Evolutionary conservation across 2,797 vertebrate species (phyloP), one percentile per base, ranked within the genome.

Genomic region (Helostoma temminkii): DNA sequence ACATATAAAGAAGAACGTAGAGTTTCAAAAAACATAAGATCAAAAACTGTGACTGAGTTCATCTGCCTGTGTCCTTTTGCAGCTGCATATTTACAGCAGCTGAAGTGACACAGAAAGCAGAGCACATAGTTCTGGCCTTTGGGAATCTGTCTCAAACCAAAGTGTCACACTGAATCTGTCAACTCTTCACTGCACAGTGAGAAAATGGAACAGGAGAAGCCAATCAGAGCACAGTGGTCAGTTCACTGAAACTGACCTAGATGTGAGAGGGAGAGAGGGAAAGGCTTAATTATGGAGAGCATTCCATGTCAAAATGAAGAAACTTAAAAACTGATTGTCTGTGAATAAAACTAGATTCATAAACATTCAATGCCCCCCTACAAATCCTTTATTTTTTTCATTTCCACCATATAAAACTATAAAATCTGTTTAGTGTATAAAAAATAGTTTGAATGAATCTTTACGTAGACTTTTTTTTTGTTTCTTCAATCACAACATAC

Each of bases 91-190:
- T 57, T 67, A 42, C 8, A n/a, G 6, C 72, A 65, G 55, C 28
- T 52, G 26, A 30, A 50, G 68, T 60, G 46, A 42, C 63, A 64
- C 66, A 72, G 52, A 71, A 66, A 70, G 49, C 56, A 12, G 66
- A 80, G 77, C 54, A 71, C 54, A 59, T 52, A 53, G 66, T 37
- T 37, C 30, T 46, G 64, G 74, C 58, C 78, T 65, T 59, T n/a
- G 75, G 79, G 78, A 80, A 79, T 86, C 66, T 71, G 72, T 76
- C 76, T 78, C 57, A 60, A 79, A 80, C 80, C 75, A 64, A 62
- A 61, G 63, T 75, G 88, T 90, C 85, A 80, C 50, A 71, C 24
- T 62, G 66, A 77, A 84, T 91, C 76, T 61, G 82, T 90, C 84
- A 85, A 47, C 59, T 72, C 59, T 49, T 24, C 73, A 68, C 72